These are phyloP conservation scores for Enchytraeus crypticus DNA, from an alignment of 2,888 invertebrate genomes.

Conservation along the genomic window DNA sequence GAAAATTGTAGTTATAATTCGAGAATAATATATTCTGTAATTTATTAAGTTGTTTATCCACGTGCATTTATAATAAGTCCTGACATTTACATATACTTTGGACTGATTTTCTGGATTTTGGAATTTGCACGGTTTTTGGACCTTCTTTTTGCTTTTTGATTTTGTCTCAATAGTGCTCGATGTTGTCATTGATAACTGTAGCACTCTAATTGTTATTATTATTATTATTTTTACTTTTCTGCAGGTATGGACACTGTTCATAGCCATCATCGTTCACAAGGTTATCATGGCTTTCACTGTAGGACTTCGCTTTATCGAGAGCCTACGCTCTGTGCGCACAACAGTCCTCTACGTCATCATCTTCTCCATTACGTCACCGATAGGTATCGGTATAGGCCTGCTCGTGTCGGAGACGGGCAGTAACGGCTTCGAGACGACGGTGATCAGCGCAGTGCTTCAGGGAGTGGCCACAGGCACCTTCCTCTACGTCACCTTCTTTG, in stretches of 20 bases:
- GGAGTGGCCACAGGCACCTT: constrained; percentile 85
- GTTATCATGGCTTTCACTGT: constrained; percentile 52
- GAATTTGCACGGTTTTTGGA: no score
- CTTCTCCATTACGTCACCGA: constrained; percentile 13
- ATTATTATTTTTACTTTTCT: no score
- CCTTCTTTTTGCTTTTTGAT: no score
- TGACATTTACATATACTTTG: no score
- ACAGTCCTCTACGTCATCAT: constrained; percentile 41
- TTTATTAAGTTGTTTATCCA: no score
- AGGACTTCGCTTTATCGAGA: constrained; percentile 45
- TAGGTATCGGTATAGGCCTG: constrained; percentile 15
- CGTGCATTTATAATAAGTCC: no score
- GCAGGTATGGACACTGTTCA: constrained; percentile 40
- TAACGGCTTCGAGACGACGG: not conserved
- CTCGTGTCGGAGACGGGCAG: not conserved
- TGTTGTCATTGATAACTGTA: no score
- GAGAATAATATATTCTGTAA: no score
- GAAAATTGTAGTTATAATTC: no score
- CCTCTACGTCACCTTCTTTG: constrained; percentile 86
- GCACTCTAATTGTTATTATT: no score
- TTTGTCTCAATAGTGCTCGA: no score
- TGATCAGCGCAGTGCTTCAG: constrained; percentile 52
- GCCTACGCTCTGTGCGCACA: not conserved
- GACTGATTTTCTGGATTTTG: no score
- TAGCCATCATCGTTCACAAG: constrained; percentile 53